A percentile compares a stretch with the other conserved stretches of the same genome.
phyloP scores from a whole-genome alignment of 2,797 vertebrate species.

The Enteromius treurensis region DNA sequence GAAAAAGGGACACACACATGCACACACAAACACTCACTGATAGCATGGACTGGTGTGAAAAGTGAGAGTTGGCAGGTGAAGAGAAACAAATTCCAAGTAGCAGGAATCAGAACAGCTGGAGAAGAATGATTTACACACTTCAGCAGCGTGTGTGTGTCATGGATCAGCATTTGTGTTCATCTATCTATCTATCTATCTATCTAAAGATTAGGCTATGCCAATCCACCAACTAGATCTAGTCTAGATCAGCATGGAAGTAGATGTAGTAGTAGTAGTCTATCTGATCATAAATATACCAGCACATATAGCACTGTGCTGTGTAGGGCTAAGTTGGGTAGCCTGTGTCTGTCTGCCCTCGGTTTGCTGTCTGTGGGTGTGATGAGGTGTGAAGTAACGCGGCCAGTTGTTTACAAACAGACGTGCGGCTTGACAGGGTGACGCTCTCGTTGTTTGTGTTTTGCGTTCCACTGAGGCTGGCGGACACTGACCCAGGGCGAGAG shows the following conservation, averaged over 20 bases:
- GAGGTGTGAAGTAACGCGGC: conserved; percentile 59
- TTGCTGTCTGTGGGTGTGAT: conserved; percentile 46
- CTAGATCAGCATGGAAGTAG: background rate
- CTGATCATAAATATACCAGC: background rate
- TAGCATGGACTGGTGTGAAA: conserved; percentile 42
- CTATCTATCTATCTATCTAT: background rate
- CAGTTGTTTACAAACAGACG: conserved; percentile 62
- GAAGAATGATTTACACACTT: conserved; percentile 61
- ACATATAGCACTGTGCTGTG: background rate
- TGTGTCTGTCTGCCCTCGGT: conserved; percentile 4
- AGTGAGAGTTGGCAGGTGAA: conserved; percentile 64
- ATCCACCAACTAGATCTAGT: background rate
- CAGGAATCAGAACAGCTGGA: conserved; percentile 65
- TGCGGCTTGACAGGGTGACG: conserved; percentile 52
- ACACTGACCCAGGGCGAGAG: conserved; percentile 58
- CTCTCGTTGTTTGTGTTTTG: conserved; percentile 62
- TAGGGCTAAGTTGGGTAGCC: background rate
- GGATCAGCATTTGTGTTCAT: background rate
- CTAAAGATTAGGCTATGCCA: background rate
- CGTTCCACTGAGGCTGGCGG: conserved; percentile 57
- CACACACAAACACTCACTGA: conserved; percentile 26
- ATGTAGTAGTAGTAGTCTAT: background rate
- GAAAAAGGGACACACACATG: conserved; percentile 21
- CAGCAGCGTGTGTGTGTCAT: conserved; percentile 35
- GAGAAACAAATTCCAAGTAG: conserved; percentile 70